These are phyloP conservation scores for Latrodectus hesperus DNA, from an alignment of 2,888 invertebrate species.

Conservation along the genomic window DNA sequence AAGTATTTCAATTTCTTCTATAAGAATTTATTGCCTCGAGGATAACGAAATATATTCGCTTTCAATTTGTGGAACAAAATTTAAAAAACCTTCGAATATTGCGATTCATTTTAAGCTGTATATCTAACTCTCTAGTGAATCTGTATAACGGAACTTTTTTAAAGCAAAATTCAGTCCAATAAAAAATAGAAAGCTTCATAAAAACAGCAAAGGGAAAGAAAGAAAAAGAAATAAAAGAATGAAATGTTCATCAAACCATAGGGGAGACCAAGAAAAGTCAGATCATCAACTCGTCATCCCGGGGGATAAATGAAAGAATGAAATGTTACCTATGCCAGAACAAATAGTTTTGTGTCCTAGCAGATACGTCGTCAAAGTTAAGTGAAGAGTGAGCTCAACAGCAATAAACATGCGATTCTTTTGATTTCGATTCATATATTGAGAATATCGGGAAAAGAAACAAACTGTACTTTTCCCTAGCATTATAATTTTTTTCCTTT, in stretches of 20 bases:
- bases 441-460: too few relatives aligned
- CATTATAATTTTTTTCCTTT: too few relatives aligned
- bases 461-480: too few relatives aligned
- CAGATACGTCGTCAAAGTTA: background rate
- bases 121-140: slow-evolving; percentile 7
- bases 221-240: background rate
- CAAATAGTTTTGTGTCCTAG: slow-evolving; percentile 14
- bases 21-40: too few relatives aligned
- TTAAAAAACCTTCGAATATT: background rate
- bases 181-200: slow-evolving; percentile 3
- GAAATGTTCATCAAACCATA: slow-evolving; percentile 16
- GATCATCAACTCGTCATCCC: slow-evolving; percentile 46
- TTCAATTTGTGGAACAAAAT: too few relatives aligned
- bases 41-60: too few relatives aligned
- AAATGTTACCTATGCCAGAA: slow-evolving; percentile 17
- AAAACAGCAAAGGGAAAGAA: slow-evolving; percentile 10
- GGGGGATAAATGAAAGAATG: slow-evolving; percentile 36
- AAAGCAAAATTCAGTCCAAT: slow-evolving; percentile 28
- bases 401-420: background rate
- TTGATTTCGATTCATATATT: too few relatives aligned
- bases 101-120: slow-evolving; percentile 10
- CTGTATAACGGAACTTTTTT: background rate
- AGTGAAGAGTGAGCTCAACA: background rate
- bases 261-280: slow-evolving; percentile 29
- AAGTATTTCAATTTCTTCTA: too few relatives aligned